Percentiles rank a stretch among this genome's conserved stretches.
phyloP scores from a whole-genome alignment of 2,113 vertebrate species.

The Corvus cornix region DNA sequence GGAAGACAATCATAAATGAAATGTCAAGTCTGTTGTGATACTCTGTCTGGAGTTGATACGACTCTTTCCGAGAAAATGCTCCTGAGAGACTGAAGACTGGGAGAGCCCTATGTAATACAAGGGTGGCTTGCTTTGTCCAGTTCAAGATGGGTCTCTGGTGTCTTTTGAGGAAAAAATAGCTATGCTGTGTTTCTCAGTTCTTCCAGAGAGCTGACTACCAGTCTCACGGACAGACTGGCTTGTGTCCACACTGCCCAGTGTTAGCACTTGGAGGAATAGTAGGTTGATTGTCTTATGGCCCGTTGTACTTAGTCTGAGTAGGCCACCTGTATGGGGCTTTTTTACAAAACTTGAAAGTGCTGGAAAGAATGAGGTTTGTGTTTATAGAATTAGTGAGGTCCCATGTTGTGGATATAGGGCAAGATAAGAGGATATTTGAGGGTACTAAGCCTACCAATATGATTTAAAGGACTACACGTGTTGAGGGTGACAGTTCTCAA shows the following conservation, averaged over 20 bases:
- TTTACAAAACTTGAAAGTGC: neutral
- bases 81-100: neutral
- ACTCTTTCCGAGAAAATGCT: neutral
- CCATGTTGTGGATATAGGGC: neutral
- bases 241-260: neutral
- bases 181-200: neutral
- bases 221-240: neutral
- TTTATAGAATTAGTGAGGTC: neutral
- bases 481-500: neutral
- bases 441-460: neutral
- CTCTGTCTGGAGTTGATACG: neutral
- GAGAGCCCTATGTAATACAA: neutral
- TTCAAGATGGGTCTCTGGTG: neutral
- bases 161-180: neutral
- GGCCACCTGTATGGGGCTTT: neutral
- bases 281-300: neutral
- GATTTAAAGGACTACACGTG: neutral
- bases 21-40: slow-evolving; percentile 4
- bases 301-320: neutral
- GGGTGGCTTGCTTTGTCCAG: neutral
- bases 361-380: neutral
- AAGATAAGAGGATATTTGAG: neutral
- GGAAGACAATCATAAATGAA: neutral
- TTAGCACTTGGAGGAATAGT: neutral
- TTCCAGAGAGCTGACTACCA: neutral